phyloP scores from a whole-genome alignment of 1,140 invertebrate genomes.

The Trinorchestia longiramus region DNA sequence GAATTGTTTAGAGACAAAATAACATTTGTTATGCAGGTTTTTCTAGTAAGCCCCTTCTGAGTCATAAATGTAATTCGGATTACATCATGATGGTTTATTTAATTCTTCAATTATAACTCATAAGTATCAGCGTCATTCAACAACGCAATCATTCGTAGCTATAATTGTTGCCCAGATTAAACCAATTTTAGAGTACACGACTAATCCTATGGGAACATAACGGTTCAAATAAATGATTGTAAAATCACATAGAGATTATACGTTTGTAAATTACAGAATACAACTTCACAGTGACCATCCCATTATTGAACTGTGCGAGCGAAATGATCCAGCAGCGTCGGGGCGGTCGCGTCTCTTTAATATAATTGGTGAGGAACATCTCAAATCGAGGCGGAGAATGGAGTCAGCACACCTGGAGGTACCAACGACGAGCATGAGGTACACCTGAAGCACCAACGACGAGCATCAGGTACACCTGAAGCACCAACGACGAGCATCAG shows the following conservation, averaged over 20 bases:
- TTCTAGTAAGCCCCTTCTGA: not conserved
- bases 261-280: no score
- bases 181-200: no score
- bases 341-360: not conserved
- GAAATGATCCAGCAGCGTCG: not conserved
- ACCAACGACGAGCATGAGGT: not conserved
- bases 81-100: no score
- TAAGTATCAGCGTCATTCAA: no score
- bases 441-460: not conserved
- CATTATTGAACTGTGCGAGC: not conserved
- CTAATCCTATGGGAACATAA: no score
- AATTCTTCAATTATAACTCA: no score
- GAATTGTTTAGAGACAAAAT: not conserved
- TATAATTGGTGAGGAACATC: not conserved
- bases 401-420: not conserved
- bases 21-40: not conserved
- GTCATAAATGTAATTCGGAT: not conserved
- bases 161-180: no score
- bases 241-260: no score
- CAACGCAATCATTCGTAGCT: no score
- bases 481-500: no score
- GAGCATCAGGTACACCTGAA: not conserved
- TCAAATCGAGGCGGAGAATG: not conserved
- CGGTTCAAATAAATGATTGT: no score
- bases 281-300: no score